phyloP scores from a whole-genome alignment of 1,140 invertebrate species.

The Panagrolaimus sp. region DNA sequence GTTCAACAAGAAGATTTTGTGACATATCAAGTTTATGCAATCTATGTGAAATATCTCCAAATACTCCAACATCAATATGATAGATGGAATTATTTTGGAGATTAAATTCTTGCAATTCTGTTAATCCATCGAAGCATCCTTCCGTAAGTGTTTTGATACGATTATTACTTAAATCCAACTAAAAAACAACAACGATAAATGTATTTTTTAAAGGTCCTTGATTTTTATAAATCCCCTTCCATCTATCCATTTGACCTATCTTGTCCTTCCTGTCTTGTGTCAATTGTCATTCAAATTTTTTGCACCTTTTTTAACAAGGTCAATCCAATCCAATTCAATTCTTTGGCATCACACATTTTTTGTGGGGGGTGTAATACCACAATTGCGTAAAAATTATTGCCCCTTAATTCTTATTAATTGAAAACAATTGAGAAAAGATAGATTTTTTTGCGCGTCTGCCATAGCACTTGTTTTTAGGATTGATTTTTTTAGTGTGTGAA shows the following conservation, averaged over 20 bases:
- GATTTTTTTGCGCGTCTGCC: no score
- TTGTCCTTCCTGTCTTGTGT: not conserved
- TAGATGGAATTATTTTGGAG: conserved; percentile 45
- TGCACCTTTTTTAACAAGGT: not conserved
- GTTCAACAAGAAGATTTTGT: conserved; percentile 40
- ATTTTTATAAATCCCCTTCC: not conserved
- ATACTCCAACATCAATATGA: conserved; percentile 41
- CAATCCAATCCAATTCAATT: conserved; percentile 1
- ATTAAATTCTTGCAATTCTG: conserved; percentile 33
- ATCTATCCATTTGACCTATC: not conserved
- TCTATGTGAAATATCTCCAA: conserved; percentile 20
- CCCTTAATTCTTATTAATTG: not conserved
- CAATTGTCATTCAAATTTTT: not conserved
- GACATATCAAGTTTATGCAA: conserved; percentile 35
- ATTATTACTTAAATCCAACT: conserved; percentile 52
- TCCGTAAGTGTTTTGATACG: conserved; percentile 34
- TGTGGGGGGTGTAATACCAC: no score
- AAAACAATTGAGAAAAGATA: no score
- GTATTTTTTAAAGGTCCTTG: not conserved
- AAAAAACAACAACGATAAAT: conserved; percentile 21
- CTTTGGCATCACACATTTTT: no score
- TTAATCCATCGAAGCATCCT: conserved; percentile 43
- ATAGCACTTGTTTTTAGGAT: no score
- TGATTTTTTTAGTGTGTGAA: no score
- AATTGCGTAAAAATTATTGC: conserved; percentile 6